These are phyloP conservation scores for Lasioglossum leucozonium DNA, from an alignment of 2,888 invertebrate genomes.

Conservation along the genomic window DNA sequence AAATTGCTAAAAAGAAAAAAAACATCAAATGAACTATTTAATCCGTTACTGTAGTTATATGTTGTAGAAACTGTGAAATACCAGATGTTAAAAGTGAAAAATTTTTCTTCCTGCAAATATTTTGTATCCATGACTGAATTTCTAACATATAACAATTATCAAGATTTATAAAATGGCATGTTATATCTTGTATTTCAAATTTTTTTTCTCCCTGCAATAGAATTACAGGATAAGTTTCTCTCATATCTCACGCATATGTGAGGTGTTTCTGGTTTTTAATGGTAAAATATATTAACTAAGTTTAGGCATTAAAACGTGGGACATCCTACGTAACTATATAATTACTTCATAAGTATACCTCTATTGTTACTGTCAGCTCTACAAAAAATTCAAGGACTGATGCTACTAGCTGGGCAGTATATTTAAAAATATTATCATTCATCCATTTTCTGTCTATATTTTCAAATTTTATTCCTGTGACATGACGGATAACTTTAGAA, in stretches of 20 bases:
- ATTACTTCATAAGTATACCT: slow-evolving; percentile 57
- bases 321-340: not conserved
- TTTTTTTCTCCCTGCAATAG: slow-evolving; percentile 44
- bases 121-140: slow-evolving; percentile 70
- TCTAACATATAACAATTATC: slow-evolving; percentile 66
- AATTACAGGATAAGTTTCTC: not conserved
- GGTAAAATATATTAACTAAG: not conserved
- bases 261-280: not conserved
- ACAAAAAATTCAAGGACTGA: slow-evolving; percentile 62
- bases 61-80: slow-evolving; percentile 48
- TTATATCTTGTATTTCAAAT: slow-evolving; percentile 67
- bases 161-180: slow-evolving; percentile 65
- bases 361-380: slow-evolving; percentile 64
- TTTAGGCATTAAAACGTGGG: too few species aligned
- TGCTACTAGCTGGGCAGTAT: slow-evolving; percentile 61
- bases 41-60: not conserved
- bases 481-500: slow-evolving; percentile 51
- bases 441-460: slow-evolving; percentile 70
- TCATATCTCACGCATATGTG: not conserved
- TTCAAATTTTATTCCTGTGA: slow-evolving; percentile 68
- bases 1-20: slow-evolving; percentile 64
- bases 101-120: slow-evolving; percentile 65
- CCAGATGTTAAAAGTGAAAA: slow-evolving; percentile 72
- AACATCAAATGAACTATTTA: not conserved
- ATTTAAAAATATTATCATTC: slow-evolving; percentile 62